These are phyloP conservation scores for Hycleus cichorii DNA, from an alignment of 1,140 invertebrate genomes.

Conservation along the genomic window DNA sequence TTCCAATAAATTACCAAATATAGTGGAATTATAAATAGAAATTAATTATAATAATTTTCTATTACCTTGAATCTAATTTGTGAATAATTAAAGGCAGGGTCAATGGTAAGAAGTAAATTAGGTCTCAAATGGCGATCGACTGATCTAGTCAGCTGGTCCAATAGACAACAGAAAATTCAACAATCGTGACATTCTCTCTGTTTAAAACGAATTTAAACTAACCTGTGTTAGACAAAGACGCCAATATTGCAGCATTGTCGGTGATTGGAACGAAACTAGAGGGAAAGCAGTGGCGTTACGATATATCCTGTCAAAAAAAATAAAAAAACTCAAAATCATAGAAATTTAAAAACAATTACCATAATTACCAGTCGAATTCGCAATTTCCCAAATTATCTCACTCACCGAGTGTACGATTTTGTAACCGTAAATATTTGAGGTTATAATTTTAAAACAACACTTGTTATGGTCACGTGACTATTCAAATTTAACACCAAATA, in stretches of 20 bases:
- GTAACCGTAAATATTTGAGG: too few relatives aligned
- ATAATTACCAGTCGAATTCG: too few relatives aligned
- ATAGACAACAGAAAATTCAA: background rate
- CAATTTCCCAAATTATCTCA: too few relatives aligned
- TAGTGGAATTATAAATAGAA: background rate
- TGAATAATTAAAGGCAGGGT: background rate
- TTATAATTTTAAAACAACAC: too few relatives aligned
- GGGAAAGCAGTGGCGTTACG: conserved; percentile 10
- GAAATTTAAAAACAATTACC: too few relatives aligned
- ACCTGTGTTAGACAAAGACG: background rate
- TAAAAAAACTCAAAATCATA: too few relatives aligned
- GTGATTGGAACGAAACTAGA: background rate
- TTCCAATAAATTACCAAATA: background rate
- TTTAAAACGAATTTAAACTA: background rate
- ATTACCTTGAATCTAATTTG: too few relatives aligned
- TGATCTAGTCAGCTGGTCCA: conserved; percentile 10
- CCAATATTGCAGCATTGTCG: background rate
- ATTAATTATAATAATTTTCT: conserved; percentile 1
- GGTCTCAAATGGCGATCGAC: conserved; percentile 13
- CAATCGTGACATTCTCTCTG: background rate
- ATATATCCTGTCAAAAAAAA: background rate
- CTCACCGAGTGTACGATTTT: too few relatives aligned
- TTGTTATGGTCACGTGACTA: too few relatives aligned
- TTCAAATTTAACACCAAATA: too few relatives aligned
- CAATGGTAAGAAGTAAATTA: background rate